Evolutionary conservation across 2,797 vertebrate genomes (phyloP).

Genomic region (Enteromius afrohamiltoni): DNA sequence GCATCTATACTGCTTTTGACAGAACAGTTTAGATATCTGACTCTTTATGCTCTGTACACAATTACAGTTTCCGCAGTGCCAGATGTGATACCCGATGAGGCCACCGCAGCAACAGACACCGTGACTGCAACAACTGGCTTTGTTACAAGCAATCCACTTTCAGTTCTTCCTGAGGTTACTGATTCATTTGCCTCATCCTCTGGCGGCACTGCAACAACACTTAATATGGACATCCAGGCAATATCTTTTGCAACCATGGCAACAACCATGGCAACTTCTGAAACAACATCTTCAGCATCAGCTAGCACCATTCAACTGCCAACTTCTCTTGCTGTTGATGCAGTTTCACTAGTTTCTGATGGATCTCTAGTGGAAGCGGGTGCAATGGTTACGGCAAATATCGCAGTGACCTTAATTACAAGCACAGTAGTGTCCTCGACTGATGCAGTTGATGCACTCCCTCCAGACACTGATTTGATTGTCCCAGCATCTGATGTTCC

Average conservation of each 20-base stretch:
- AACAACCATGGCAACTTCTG: slow-evolving; percentile 27
- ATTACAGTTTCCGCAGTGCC: slow-evolving; percentile 60
- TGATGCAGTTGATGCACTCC: slow-evolving; percentile 24
- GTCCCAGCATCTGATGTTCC: slow-evolving; percentile 34
- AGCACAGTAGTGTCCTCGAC: slow-evolving; percentile 33
- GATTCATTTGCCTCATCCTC: slow-evolving; percentile 22
- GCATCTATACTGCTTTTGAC: slow-evolving; percentile 49
- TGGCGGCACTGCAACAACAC: slow-evolving; percentile 5
- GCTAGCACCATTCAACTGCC: slow-evolving; percentile 6
- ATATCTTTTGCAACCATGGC: slow-evolving; percentile 25
- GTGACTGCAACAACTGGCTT: slow-evolving; percentile 32
- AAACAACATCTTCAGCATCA: slow-evolving; percentile 22
- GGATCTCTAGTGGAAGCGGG: neutral
- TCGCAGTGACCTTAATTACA: slow-evolving; percentile 2
- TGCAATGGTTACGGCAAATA: slow-evolving; percentile 25
- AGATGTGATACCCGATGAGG: slow-evolving; percentile 45
- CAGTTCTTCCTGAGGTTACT: slow-evolving; percentile 35
- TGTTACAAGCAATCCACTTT: slow-evolving; percentile 21
- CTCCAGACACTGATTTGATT: slow-evolving; percentile 37
- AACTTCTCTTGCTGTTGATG: neutral
- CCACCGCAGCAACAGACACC: slow-evolving; percentile 30
- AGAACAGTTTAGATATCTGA: slow-evolving; percentile 47
- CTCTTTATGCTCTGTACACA: slow-evolving; percentile 57
- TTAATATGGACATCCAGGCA: slow-evolving; percentile 23
- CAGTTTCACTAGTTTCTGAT: slow-evolving; percentile 21